Evolutionary conservation across 2,113 vertebrate genomes (phyloP), one percentile per base, ranked within the genome.

Genomic region (Leptobrachium ailaonicum): DNA sequence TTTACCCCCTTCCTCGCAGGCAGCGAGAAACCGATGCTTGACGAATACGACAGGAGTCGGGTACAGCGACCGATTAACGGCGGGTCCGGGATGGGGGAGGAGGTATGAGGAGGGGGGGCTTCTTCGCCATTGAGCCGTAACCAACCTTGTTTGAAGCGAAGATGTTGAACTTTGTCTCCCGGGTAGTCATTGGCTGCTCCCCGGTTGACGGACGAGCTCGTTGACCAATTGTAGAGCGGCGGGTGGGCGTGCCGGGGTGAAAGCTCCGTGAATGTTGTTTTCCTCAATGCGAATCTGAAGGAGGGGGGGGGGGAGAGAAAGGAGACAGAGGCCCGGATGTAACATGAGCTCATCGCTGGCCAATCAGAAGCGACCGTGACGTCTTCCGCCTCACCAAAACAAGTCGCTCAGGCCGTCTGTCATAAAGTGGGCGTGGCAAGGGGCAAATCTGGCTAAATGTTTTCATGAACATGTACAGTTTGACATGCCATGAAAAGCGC

Each of bases 301-400:
- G 42, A 13, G 47, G 64, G 64, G 12, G 11, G 41, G 20, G 1
- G 6, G 75, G 32, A 20, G 42, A 32, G 41, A 41, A 47, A 62
- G 7, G 11, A 42, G 42, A 2, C 6, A 81, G 42, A 20, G 9
- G 13, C 79, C 79, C 79, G 79, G 71, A 81, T 81, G 79, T 75
- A 81, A 75, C 71, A 81, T 81, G 79, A 81, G 66, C 58, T 81
- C 79, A 81, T 81, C 79, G 42, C 41, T 11, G 54, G 43, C 79
- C 79, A 81, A 81, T 81, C 2, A 67, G 40, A n/a, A 2, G n/a
- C 2, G 4, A 72, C 20, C 71, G 12, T 81, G 50, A 81, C 66
- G 79, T 75, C 79, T 75, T 13, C 50, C 40, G 20, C 78, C 43
- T 79, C 54, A 42, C 71, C 62, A 69, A 60, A 81, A 75, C 72